A percentile compares a stretch with the other conserved stretches of the same genome.
Conservation (phyloP, 2,797 vertebrate species). For the Falco columbarius region DNA sequence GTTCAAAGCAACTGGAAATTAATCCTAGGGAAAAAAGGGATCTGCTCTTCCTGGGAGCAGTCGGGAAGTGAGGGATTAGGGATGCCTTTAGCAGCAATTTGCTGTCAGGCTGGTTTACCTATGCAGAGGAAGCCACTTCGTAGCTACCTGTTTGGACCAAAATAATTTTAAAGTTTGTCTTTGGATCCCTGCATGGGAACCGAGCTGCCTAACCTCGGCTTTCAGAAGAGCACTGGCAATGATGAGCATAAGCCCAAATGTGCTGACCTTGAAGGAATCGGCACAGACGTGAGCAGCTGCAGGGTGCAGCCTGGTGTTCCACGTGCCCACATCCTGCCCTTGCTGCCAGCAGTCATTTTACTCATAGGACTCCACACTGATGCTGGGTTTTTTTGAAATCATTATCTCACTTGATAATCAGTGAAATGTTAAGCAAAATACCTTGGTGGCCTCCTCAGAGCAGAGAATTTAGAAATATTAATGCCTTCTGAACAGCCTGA, state of each 20-base stretch:
- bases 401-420: not conserved
- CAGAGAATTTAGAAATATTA: not conserved
- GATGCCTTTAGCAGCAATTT: not conserved
- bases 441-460: not conserved
- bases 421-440: not conserved
- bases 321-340: rapidly evolving
- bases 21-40: not conserved
- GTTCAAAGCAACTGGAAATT: not conserved
- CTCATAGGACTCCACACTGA: not conserved
- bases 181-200: not conserved
- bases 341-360: not conserved
- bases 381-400: not conserved
- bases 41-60: not conserved
- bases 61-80: not conserved
- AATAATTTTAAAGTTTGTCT: not conserved
- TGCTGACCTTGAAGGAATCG: not conserved
- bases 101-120: not conserved
- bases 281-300: not conserved
- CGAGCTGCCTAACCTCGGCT: not conserved
- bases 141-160: not conserved
- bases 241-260: not conserved
- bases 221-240: not conserved
- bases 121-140: not conserved
- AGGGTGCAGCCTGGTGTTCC: not conserved
- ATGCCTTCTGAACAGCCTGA: not conserved